phyloP scores from a whole-genome alignment of 1,140 invertebrate species.

The Amphibalanus amphitrite region DNA sequence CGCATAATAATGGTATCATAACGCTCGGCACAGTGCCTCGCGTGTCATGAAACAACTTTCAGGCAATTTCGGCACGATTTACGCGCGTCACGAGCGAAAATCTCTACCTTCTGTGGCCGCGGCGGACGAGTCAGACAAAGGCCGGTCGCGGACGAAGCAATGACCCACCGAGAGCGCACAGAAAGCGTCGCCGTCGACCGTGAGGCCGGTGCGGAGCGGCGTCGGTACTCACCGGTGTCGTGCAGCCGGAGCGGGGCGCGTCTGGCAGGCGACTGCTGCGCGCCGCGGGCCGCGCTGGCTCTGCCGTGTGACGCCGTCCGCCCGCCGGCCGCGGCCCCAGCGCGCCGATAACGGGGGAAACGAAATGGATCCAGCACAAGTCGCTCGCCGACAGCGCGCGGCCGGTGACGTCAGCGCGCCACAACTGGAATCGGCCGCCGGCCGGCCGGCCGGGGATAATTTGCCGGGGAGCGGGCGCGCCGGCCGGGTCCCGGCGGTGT shows the following conservation, averaged over 20 bases:
- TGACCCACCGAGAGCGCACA: neutral
- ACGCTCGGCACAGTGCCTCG: no score
- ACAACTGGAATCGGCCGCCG: neutral
- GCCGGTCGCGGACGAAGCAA: neutral
- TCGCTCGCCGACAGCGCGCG: neutral
- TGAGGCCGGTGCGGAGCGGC: no score
- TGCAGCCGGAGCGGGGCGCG: no score
- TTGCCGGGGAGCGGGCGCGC: neutral
- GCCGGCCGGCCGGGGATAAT: neutral
- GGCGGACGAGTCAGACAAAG: neutral
- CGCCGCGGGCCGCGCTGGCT: no score
- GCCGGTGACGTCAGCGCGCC: neutral
- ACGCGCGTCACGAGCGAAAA: neutral
- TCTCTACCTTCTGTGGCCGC: neutral
- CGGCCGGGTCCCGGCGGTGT: neutral
- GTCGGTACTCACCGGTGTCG: neutral
- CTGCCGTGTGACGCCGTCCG: no score
- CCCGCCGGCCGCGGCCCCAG: neutral
- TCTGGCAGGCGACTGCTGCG: neutral
- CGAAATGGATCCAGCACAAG: slow-evolving; percentile 1
- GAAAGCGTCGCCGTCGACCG: neutral
- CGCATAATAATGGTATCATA: neutral
- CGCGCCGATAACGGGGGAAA: neutral
- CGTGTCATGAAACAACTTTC: neutral
- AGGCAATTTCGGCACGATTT: neutral